Conservation (phyloP, 2,113 vertebrate genomes). For the Dicaeum eximium region DNA sequence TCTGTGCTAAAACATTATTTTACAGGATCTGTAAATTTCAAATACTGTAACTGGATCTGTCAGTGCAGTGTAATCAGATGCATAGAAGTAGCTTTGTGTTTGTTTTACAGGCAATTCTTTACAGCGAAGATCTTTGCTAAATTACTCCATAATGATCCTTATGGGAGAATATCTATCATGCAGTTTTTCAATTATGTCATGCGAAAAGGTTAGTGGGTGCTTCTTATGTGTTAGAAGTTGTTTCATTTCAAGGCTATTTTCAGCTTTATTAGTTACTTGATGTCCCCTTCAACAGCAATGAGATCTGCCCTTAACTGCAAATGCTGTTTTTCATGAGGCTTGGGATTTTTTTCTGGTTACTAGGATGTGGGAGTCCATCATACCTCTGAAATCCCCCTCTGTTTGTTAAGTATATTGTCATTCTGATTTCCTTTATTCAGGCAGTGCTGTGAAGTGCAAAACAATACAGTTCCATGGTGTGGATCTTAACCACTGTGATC, state of each 20-base stretch:
- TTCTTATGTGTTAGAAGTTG: not conserved
- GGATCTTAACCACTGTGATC: not conserved
- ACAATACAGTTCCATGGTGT: not conserved
- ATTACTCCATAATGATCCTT: constrained; percentile 90
- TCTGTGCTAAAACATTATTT: not conserved
- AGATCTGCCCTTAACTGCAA: not conserved
- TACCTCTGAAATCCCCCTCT: not conserved
- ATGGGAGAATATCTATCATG: constrained; percentile 97
- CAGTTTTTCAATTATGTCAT: constrained; percentile 99
- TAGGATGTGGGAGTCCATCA: not conserved
- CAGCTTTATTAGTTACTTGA: not conserved
- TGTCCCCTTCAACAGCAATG: not conserved
- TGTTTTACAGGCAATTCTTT: constrained; percentile 87
- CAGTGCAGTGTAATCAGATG: not conserved
- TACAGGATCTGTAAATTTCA: not conserved
- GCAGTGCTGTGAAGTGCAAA: not conserved
- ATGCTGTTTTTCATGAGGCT: not conserved
- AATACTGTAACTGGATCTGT: not conserved
- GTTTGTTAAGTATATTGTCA: not conserved
- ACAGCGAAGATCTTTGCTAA: constrained; percentile 94
- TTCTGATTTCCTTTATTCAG: not conserved
- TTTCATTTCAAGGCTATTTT: not conserved
- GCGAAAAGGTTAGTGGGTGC: constrained; percentile 86
- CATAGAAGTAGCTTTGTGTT: not conserved
- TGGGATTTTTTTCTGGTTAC: not conserved